Evolutionary conservation across 2,113 vertebrate genomes (phyloP).

Genomic region (Eulemur rufifrons): DNA sequence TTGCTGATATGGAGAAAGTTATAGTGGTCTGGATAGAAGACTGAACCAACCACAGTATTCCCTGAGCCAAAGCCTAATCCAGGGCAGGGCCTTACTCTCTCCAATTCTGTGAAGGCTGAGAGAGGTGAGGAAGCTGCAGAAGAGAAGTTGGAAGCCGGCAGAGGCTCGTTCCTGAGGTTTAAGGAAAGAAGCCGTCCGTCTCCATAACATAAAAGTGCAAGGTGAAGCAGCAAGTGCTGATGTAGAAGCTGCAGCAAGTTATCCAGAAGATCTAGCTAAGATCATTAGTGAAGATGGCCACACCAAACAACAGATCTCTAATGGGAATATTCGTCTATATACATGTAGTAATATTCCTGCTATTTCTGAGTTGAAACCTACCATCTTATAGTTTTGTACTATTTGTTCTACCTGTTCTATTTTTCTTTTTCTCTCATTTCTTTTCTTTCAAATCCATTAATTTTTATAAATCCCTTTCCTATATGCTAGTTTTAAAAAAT

Average conservation of each 20-base stretch:
- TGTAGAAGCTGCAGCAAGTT: too few species aligned
- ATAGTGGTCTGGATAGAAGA: neutral
- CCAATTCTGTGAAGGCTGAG: neutral
- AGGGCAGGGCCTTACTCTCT: neutral
- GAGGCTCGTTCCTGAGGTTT: neutral
- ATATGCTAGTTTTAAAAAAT: neutral
- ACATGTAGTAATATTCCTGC: neutral
- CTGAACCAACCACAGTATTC: neutral
- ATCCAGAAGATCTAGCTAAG: too few species aligned
- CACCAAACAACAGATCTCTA: neutral
- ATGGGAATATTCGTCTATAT: neutral
- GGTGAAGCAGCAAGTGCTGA: neutral
- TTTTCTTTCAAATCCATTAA: neutral
- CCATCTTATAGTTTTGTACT: neutral
- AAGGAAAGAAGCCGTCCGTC: neutral
- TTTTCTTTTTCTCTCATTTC: neutral
- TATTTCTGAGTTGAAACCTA: neutral
- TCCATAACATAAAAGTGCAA: neutral
- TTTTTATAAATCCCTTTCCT: neutral
- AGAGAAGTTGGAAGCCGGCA: neutral
- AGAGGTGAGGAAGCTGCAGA: neutral
- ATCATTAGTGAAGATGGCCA: too few species aligned
- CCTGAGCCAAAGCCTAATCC: neutral
- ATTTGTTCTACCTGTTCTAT: neutral
- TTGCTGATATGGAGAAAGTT: neutral